A percentile compares a stretch with the other conserved stretches of the same genome.
These are phyloP conservation scores for Drosophila gunungcola DNA, from an alignment of 1,140 invertebrate genomes.

Conservation along the genomic window DNA sequence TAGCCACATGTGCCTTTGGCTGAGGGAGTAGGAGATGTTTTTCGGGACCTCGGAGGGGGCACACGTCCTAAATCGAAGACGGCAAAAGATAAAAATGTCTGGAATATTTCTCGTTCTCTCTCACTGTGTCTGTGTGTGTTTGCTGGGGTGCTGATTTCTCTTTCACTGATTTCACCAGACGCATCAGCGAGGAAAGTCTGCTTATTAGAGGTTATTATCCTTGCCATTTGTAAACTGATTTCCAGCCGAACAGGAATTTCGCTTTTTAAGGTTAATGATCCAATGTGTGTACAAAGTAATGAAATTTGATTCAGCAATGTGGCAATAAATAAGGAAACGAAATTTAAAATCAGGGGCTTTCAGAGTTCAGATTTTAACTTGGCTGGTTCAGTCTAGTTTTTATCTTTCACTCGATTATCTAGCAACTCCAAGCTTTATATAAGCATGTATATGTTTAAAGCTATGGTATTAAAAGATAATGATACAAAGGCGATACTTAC, in stretches of 20 bases:
- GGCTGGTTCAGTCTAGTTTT: no score
- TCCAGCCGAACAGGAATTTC: slow-evolving; percentile 46
- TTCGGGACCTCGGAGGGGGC: slow-evolving; percentile 13
- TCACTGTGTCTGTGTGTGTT: slow-evolving; percentile 12
- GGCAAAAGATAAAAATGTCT: slow-evolving; percentile 84
- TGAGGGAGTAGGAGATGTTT: neutral
- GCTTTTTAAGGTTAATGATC: slow-evolving; percentile 55
- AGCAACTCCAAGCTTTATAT: no score
- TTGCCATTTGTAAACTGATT: slow-evolving; percentile 83
- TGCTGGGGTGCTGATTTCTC: slow-evolving; percentile 48
- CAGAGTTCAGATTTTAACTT: neutral
- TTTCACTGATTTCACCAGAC: slow-evolving; percentile 76
- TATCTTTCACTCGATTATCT: no score
- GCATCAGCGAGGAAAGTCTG: slow-evolving; percentile 39
- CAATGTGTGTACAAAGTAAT: slow-evolving; percentile 18
- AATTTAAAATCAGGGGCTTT: slow-evolving; percentile 11
- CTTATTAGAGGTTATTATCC: slow-evolving; percentile 83
- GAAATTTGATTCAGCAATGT: slow-evolving; percentile 28
- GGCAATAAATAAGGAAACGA: neutral
- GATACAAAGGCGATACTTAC: no score
- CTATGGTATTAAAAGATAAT: no score
- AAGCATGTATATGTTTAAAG: no score
- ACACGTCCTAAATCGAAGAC: slow-evolving; percentile 80
- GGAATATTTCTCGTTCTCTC: slow-evolving; percentile 66
- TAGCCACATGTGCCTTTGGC: slow-evolving; percentile 40